A percentile compares a stretch with the other conserved stretches of the same genome.
These are phyloP conservation scores for Rousettus leschenaultii DNA, from an alignment of 2,113 vertebrate genomes.

Conservation along the genomic window DNA sequence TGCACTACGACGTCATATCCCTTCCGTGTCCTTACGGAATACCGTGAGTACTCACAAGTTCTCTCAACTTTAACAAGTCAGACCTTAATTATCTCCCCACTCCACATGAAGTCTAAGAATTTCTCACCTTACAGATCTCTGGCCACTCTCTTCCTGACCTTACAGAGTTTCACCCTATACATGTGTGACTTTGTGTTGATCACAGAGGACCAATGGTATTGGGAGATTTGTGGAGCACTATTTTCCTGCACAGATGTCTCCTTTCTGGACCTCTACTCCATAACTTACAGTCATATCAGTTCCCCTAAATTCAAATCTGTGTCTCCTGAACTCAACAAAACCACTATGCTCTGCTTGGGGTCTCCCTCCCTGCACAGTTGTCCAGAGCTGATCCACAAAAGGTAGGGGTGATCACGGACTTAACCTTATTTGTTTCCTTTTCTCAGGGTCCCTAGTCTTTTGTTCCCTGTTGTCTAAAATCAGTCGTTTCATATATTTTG, in stretches of 20 bases:
- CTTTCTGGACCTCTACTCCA: neutral
- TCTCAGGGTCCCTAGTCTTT: neutral
- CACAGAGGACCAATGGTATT: neutral
- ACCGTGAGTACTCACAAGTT: neutral
- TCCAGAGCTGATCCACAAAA: neutral
- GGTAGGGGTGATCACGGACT: no score
- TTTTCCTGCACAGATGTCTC: neutral
- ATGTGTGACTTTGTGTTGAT: neutral
- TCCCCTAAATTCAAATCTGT: neutral
- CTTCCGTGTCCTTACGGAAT: neutral
- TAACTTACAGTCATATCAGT: neutral
- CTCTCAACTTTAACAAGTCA: neutral
- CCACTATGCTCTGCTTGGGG: neutral
- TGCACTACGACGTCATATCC: neutral
- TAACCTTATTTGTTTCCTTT: neutral
- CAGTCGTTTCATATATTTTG: neutral
- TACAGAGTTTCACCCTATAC: neutral
- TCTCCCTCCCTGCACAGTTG: neutral
- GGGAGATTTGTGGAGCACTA: neutral
- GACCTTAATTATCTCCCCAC: neutral
- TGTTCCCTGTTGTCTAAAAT: neutral
- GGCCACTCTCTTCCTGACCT: neutral
- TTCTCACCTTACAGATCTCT: neutral
- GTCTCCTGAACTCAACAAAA: neutral
- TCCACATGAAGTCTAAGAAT: neutral